Conservation (phyloP, 1,140 invertebrate genomes). For the Agrilus planipennis region DNA sequence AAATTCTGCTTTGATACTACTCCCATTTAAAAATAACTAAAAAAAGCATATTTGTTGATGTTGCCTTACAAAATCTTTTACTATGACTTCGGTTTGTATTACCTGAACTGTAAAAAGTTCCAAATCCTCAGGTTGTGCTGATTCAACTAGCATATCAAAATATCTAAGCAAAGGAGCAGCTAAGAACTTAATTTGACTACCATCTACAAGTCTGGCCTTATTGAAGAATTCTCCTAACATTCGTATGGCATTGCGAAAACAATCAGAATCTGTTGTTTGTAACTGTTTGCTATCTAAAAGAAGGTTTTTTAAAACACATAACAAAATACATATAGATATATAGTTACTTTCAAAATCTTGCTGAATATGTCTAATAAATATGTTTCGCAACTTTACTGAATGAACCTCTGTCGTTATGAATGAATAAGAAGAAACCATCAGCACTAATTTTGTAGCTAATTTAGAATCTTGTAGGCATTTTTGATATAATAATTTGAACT, state of each 20-base stretch:
- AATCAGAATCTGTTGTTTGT: constrained; percentile 8
- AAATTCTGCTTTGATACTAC: constrained; percentile 13
- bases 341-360: constrained; percentile 14
- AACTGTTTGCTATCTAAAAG: constrained; percentile 6
- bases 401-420: constrained; percentile 10
- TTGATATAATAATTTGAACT: constrained; percentile 9
- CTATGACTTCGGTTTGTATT: constrained; percentile 4
- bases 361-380: constrained; percentile 15
- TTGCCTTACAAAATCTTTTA: constrained; percentile 9
- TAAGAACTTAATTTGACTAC: constrained; percentile 11
- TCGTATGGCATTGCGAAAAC: constrained; percentile 16
- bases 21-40: constrained; percentile 26
- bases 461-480: constrained; percentile 15
- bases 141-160: constrained; percentile 15
- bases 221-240: constrained; percentile 17
- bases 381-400: constrained; percentile 9
- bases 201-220: constrained; percentile 9
- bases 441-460: constrained; percentile 14
- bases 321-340: constrained; percentile 6
- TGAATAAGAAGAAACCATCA: constrained; percentile 11
- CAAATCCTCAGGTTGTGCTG: constrained; percentile 12
- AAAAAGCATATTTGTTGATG: constrained; percentile 7
- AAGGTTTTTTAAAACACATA: constrained; percentile 2
- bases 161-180: constrained; percentile 10
- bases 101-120: constrained; percentile 17